Conservation (phyloP, 2,797 vertebrate species). For the Dicrostonyx torquatus region DNA sequence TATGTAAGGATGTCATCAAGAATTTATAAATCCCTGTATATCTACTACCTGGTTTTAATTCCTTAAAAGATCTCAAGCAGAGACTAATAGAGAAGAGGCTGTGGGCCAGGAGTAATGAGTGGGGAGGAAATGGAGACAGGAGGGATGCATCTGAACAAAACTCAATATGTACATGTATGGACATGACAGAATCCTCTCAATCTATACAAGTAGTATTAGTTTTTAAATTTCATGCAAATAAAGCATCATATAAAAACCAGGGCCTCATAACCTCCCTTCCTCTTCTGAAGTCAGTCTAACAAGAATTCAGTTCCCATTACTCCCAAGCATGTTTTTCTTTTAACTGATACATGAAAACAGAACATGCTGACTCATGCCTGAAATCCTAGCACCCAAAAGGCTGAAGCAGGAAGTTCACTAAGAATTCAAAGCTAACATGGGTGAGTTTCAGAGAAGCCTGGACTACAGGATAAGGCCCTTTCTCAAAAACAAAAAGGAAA, state of each 20-base stretch:
- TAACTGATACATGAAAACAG: background rate
- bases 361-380: background rate
- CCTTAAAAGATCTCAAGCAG: slow-evolving; percentile 32
- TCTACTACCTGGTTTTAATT: background rate
- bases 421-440: background rate
- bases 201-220: background rate
- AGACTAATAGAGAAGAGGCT: background rate
- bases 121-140: background rate
- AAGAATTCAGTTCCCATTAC: slow-evolving; percentile 17
- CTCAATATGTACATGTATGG: too few relatives aligned
- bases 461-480: background rate
- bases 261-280: background rate
- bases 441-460: background rate
- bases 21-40: background rate
- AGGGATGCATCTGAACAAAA: background rate
- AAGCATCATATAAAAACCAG: background rate
- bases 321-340: background rate
- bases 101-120: background rate
- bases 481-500: background rate
- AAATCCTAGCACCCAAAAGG: background rate
- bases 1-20: background rate
- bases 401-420: background rate
- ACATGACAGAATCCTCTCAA: background rate
- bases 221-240: background rate
- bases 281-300: slow-evolving; percentile 29